A percentile compares a stretch with the other conserved stretches of the same genome.
Evolutionary conservation across 2,113 vertebrate genomes (phyloP).

Genomic region (Anseranas semipalmata): DNA sequence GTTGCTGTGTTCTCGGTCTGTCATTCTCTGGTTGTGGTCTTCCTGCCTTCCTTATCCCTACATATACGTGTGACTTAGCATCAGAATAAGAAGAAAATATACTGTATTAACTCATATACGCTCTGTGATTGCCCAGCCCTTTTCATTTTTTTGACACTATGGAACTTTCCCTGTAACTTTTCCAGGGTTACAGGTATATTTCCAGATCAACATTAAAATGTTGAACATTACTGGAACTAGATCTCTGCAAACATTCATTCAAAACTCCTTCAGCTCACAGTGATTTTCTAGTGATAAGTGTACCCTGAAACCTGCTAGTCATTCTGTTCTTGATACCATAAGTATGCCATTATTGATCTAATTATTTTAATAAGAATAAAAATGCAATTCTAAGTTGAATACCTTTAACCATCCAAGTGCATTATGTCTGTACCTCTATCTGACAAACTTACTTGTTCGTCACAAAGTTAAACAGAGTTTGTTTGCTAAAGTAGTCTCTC

Average conservation of each 20-base stretch:
- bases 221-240: neutral
- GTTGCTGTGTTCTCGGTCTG: neutral
- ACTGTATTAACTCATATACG: neutral
- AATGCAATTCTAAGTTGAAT: neutral
- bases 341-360: neutral
- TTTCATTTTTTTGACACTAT: neutral
- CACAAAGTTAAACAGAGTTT: neutral
- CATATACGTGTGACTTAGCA: neutral
- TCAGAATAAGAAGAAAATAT: neutral
- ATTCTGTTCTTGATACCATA: neutral
- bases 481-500: neutral
- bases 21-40: neutral
- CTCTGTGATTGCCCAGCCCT: neutral
- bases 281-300: neutral
- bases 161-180: neutral
- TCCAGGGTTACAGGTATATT: neutral
- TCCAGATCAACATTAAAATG: neutral
- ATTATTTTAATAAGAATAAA: neutral
- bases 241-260: neutral
- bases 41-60: neutral
- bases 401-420: neutral
- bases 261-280: neutral
- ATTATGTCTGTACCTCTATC: neutral
- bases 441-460: neutral
- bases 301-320: neutral